A percentile compares a stretch with the other conserved stretches of the same genome.
phyloP scores from a whole-genome alignment of 2,797 vertebrate species.

The Mionectes olivaceus region DNA sequence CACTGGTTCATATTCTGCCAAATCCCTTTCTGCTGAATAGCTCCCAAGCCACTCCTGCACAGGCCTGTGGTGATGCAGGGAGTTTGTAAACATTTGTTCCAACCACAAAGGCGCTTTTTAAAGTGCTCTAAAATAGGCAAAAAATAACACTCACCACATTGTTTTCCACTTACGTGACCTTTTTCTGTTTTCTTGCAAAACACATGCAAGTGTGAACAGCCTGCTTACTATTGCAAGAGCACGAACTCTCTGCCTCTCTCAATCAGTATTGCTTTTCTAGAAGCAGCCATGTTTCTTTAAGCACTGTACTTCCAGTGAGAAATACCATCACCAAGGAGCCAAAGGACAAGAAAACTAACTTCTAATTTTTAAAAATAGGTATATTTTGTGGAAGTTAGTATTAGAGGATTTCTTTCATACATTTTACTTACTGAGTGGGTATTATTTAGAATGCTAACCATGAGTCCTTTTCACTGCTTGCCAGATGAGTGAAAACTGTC shows the following conservation, averaged over 20 bases:
- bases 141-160: neutral
- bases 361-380: neutral
- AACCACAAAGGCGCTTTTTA: neutral
- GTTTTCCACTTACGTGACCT: neutral
- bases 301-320: rapidly evolving
- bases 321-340: neutral
- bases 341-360: neutral
- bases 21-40: neutral
- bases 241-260: neutral
- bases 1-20: neutral
- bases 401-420: neutral
- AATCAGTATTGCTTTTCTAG: neutral
- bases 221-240: neutral
- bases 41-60: neutral
- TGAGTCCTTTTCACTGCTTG: neutral
- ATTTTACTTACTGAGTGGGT: neutral
- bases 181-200: neutral
- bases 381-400: neutral
- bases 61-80: neutral
- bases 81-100: neutral
- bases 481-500: neutral
- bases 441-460: neutral
- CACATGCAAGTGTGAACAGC: neutral
- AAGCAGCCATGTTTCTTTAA: neutral
- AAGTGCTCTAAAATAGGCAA: neutral